Base-by-base conservation (phyloP, 2,888 invertebrate species). In the Pyralis farinalis region DNA sequence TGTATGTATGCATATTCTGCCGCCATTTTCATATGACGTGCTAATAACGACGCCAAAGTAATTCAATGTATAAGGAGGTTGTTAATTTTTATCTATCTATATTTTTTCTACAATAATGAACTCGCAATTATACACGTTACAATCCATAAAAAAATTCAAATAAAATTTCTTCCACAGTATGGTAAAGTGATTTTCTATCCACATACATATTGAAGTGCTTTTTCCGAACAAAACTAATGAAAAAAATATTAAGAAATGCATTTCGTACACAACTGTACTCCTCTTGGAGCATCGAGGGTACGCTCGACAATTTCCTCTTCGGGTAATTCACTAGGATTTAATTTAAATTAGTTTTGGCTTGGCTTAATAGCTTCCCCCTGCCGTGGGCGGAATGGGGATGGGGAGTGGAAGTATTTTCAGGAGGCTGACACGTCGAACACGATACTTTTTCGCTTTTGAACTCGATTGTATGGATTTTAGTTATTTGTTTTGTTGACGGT, bases 291-390 rank as follows among this genome's bases (percentile, higher is more conserved):
- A 75, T 55, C 77, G 83, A 78, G 87, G 87, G 87, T 84, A 74
- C 83, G 83, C 87, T 84, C 85, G 87, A 85, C 87, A 88, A 87
- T 88, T 88, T 88, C 87, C 87, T 87, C 87, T 73, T 86, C 85
- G 78, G 91, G 92, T 92, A 92, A 92, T 92, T 92, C 92, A 92
- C 92, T 91, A 91, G 92, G 92, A 92, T 92, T 92, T 92, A 92
- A 92, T 92, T 92, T 92, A 92, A 92, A 92, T 92, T 92, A 92
- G 92, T 92, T 92, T 92, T 84, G 96, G 84, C 98, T 98, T 90
- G 97, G 97, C 61, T 92, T 95, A 71, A 90, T 97, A 81, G 97
- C 97, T 73, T 93, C 96, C 61, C 91, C 98, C 64, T 47, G 46
- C 57, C 47, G 43, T 43, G 58, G 61, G 62, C 45, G 55, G 58